Base-by-base conservation (phyloP, 2,113 vertebrate genomes). In the Dunckerocampus dactyliophorus region DNA sequence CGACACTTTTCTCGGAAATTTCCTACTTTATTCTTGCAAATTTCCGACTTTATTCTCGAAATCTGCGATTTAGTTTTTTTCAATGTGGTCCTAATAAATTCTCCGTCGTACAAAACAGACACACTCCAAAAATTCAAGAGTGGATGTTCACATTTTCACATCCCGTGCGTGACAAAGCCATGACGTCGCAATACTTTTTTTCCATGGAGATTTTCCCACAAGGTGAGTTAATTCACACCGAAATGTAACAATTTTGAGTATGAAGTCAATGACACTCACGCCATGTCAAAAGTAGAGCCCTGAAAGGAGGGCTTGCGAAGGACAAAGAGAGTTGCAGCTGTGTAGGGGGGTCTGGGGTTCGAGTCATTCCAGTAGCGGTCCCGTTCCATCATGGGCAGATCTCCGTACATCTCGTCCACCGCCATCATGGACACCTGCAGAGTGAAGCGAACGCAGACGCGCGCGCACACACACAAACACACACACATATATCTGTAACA, bases 211-310 rank as follows among this genome's bases (percentile, higher is more conserved):
- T 34, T 59, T 79, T 71, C 66, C 61, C 69, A 57, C 28, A 3
- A 4, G 19, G 8, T 3, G 6, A 4, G 50, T 46, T 24, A 2
- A 69, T 37, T 75, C 59, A 49, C 61, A 43, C 15, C 9, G 24
- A 68, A 71, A 58, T 51, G 45, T 63, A 62, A 72, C 37, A 75
- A 53, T n/a, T 34, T 39, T 0, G 6, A 53, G 4, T 34, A 46
- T 22, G 2, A 10, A 0, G 6, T 46, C 6, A 64, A 8, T 4
- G 13, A 59, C 10, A 88, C 93, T 91, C 72, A 97, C 94, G 91
- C 85, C 85, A 96, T 93, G 81, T 96, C 93, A 1, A 95, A 97
- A 7, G 94, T 95, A 14, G 94, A 97, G 2, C 95, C 95, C 71
- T 93, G 95, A 84, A 96, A 96, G 1, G 93, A 92, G 0, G 94